Conservation (phyloP, 2,113 vertebrate species). For the Raja brachyura region DNA sequence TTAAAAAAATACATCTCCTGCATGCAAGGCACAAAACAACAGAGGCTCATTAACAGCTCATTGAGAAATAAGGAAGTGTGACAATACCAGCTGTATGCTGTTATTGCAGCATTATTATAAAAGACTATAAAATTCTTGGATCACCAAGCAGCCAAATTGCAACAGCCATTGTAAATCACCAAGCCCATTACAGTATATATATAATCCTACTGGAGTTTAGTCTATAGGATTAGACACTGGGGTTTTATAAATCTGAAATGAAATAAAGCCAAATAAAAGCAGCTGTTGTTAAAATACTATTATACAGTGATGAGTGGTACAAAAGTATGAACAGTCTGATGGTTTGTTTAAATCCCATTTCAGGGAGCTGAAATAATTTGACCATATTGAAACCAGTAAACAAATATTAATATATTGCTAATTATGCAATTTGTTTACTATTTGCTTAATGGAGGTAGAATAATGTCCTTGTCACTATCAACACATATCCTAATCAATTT, state of each 20-base stretch:
- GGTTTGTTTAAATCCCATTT: slow-evolving; percentile 32
- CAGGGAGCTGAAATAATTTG: slow-evolving; percentile 11
- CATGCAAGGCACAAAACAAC: slow-evolving; percentile 1
- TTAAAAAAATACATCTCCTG: background rate
- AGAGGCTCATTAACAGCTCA: slow-evolving; percentile 28
- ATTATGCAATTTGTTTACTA: slow-evolving; percentile 15
- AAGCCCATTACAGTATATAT: slow-evolving; percentile 9
- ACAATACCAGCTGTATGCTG: slow-evolving; percentile 32
- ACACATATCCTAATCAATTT: background rate
- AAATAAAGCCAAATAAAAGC: slow-evolving; percentile 36
- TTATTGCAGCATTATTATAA: slow-evolving; percentile 36
- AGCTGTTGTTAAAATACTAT: slow-evolving; percentile 34
- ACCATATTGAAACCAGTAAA: background rate
- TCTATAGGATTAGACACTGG: slow-evolving; percentile 11
- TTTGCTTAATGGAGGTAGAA: background rate
- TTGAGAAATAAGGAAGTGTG: slow-evolving; percentile 30
- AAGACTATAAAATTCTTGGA: slow-evolving; percentile 38
- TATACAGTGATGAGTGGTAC: slow-evolving; percentile 24
- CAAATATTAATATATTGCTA: background rate
- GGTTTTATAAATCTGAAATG: slow-evolving; percentile 36
- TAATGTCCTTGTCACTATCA: background rate
- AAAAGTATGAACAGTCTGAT: slow-evolving; percentile 27
- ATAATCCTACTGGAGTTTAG: slow-evolving; percentile 28
- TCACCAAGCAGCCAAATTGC: slow-evolving; percentile 34
- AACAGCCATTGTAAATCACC: slow-evolving; percentile 38